A percentile compares a stretch with the other conserved stretches of the same genome.
Conservation (phyloP, 2,888 invertebrate species). For the Tribolium freemani region DNA sequence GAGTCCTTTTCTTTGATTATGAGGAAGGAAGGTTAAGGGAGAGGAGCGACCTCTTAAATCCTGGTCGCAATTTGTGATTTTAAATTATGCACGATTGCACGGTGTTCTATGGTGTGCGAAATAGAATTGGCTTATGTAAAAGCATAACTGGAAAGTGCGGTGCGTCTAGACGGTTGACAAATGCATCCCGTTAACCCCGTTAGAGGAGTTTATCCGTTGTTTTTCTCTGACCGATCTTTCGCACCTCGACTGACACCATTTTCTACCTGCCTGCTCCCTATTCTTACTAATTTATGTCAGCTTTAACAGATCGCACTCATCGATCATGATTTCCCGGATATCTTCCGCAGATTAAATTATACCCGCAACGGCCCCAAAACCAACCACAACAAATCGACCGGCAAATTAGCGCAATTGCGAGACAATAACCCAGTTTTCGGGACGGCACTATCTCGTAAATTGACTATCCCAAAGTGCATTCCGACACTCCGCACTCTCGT, state of each 20-base stretch:
- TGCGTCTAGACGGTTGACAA: conserved; percentile 60
- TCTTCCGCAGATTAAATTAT: conserved; percentile 38
- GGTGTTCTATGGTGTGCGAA: conserved; percentile 55
- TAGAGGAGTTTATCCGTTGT: conserved; percentile 58
- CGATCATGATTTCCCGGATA: conserved; percentile 40
- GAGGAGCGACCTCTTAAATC: conserved; percentile 49
- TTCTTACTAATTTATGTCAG: conserved; percentile 55
- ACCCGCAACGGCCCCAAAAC: conserved; percentile 25
- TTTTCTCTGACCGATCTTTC: conserved; percentile 32
- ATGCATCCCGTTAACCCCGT: conserved; percentile 60
- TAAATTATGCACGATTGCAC: conserved; percentile 54
- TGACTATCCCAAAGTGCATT: conserved; percentile 44
- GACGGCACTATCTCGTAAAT: conserved; percentile 33
- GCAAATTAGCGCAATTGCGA: conserved; percentile 41
- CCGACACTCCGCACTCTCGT: conserved; percentile 46
- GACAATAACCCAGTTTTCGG: conserved; percentile 23
- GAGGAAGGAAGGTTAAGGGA: conserved; percentile 47
- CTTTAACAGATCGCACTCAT: conserved; percentile 38
- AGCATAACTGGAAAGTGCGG: conserved; percentile 30
- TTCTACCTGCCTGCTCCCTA: conserved; percentile 48
- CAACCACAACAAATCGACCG: conserved; percentile 33
- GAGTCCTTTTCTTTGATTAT: conserved; percentile 47
- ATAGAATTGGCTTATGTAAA: conserved; percentile 55
- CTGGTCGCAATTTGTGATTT: conserved; percentile 51
- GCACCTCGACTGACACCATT: conserved; percentile 50